phyloP scores from a whole-genome alignment of 2,888 invertebrate species.

The Agapostemon virescens region DNA sequence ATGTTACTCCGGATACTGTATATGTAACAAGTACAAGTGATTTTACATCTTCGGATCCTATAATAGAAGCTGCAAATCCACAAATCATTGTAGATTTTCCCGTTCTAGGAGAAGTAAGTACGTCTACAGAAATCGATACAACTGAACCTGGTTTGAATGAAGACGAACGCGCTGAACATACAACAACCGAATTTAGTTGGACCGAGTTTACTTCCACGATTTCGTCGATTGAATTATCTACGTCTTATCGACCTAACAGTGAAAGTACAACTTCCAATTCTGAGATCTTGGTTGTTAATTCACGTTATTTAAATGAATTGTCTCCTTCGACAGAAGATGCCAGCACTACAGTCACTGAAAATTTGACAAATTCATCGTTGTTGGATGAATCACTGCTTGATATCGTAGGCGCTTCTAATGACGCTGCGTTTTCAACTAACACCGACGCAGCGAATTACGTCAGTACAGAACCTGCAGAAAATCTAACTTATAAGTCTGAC shows the following conservation, averaged over 20 bases:
- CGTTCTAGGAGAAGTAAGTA: not conserved
- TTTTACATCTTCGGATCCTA: not conserved
- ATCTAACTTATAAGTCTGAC: not conserved
- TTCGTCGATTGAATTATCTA: not conserved
- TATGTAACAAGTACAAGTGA: not conserved
- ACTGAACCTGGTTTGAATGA: not conserved
- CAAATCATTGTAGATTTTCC: not conserved
- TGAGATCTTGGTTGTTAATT: not conserved
- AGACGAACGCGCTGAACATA: not conserved
- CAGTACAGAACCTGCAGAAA: not conserved
- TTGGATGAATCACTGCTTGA: not conserved
- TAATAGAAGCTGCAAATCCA: not conserved
- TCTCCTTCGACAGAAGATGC: not conserved
- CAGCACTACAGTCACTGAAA: not conserved
- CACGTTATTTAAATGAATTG: not conserved
- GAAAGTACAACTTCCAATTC: not conserved
- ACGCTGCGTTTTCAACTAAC: not conserved
- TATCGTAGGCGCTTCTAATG: not conserved
- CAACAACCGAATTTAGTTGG: not conserved
- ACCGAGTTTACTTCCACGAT: not conserved
- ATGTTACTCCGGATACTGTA: not conserved
- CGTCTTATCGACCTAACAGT: no score
- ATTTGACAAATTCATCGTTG: not conserved
- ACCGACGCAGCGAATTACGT: constrained; percentile 6
- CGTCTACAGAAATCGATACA: not conserved